Percentiles rank a stretch among this genome's conserved stretches.
phyloP scores from a whole-genome alignment of 2,888 invertebrate species.

The Saturnia pavonia region DNA sequence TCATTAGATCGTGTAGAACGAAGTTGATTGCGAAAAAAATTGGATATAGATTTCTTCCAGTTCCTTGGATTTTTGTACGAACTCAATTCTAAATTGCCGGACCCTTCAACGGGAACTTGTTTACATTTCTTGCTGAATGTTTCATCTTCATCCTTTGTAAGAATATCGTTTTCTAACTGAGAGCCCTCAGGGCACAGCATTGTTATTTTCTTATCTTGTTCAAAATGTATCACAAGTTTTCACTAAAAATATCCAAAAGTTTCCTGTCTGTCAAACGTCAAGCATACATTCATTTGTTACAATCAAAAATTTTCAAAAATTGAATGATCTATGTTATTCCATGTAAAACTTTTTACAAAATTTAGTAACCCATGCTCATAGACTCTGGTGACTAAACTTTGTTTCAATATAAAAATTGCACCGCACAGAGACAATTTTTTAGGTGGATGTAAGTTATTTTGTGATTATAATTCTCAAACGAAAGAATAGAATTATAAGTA shows the following conservation, averaged over 20 bases:
- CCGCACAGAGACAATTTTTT: no score
- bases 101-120: conserved; percentile 55
- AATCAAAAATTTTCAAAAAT: conserved; percentile 17
- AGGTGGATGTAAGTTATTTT: no score
- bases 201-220: conserved; percentile 46
- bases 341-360: background rate
- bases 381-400: no score
- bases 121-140: conserved; percentile 50
- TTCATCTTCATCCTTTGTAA: conserved; percentile 53
- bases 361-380: no score
- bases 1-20: conserved; percentile 73
- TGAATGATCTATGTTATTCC: background rate
- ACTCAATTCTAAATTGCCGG: conserved; percentile 56
- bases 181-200: conserved; percentile 72
- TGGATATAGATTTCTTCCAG: conserved; percentile 74
- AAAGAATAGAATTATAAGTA: no score
- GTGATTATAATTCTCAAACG: no score
- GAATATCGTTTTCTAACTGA: conserved; percentile 51
- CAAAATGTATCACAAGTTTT: conserved; percentile 51
- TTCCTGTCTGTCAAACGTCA: conserved; percentile 28
- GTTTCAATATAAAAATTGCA: no score
- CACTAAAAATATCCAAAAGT: conserved; percentile 34
- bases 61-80: conserved; percentile 67
- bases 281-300: conserved; percentile 34
- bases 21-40: conserved; percentile 71